Evolutionary conservation across 2,113 vertebrate species (phyloP), one percentile per base, ranked within the genome.

Genomic region (Pipa parva): DNA sequence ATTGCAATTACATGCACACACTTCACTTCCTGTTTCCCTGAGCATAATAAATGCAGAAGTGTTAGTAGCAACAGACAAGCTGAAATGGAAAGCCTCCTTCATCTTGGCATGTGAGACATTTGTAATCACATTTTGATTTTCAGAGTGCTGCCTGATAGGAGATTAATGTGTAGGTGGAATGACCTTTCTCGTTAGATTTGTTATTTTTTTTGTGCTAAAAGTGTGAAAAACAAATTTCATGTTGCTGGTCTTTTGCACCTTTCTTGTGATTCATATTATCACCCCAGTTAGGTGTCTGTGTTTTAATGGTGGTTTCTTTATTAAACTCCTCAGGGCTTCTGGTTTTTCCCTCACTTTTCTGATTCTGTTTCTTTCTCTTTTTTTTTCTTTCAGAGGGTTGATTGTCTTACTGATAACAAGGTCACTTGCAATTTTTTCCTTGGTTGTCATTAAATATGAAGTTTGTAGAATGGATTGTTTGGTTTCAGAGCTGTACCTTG

Each of bases 151-250:
- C 78, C 78, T 84, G 84, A 85, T 80, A 84, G 76, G 73, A 77
- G 75, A 80, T 78, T 80, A 87, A 78, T 54, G 15, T 0, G 20
- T 83, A 78, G 78, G 75, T 77, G 73, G 78, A 72, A 22, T 83
- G 80, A 84, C 83, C 80, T 83, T 79, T 78, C 75, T 74, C 75
- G 56, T 61, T 76, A 79, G 74, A 84, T 63, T 27, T 42, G 50
- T 57, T 0, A 37, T 82, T 84, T 79, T 81, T 85, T 83, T 81
- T 82, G 59, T 72, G 77, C 75, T 74, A 59, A 81, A 78, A 76
- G 71, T 82, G 81, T 80, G 87, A 85, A 86, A 88, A 89, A 79
- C 78, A 88, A 81, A 83, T 85, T 85, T 85, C 71, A 71, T 75
- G 75, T 75, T 79, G 78, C 71, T 65, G 67, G 63, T 75, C 74